Evolutionary conservation across 2,797 vertebrate genomes (phyloP).

Genomic region (Lagothrix lagotricha): DNA sequence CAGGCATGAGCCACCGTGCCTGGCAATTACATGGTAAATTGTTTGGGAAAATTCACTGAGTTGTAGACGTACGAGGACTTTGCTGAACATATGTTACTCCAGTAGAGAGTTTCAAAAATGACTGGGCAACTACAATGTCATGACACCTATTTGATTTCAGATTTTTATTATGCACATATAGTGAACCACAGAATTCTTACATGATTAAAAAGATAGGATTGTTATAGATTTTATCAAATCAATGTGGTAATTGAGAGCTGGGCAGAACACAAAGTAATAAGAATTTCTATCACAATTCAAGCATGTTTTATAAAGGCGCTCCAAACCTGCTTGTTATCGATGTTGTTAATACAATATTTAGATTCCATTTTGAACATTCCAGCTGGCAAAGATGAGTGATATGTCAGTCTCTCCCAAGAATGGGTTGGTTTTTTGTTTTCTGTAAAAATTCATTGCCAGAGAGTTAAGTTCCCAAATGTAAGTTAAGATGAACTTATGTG

Average conservation of each 20-base stretch:
- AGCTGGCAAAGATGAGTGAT: conserved; percentile 36
- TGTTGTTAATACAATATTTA: conserved; percentile 61
- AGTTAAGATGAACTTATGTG: background rate
- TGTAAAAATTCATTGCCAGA: background rate
- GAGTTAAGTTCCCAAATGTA: background rate
- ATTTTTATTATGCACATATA: background rate
- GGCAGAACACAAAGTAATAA: conserved; percentile 37
- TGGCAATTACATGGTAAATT: background rate
- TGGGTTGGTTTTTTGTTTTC: background rate
- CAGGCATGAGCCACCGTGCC: background rate
- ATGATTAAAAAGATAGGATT: conserved; percentile 43
- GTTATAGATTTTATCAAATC: conserved; percentile 65
- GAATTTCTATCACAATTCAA: conserved; percentile 45
- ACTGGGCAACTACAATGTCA: background rate
- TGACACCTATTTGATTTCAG: conserved; percentile 24
- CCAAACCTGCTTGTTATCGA: background rate
- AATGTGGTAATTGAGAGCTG: conserved; percentile 48
- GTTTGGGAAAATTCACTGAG: background rate
- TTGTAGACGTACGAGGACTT: background rate
- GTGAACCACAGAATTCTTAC: conserved; percentile 36
- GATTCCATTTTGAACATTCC: conserved; percentile 51
- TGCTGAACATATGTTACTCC: background rate
- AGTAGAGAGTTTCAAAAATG: background rate
- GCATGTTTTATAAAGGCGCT: conserved; percentile 1
- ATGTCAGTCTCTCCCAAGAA: conserved; percentile 37